A percentile compares a stretch with the other conserved stretches of the same genome.
Evolutionary conservation across 1,140 invertebrate species (phyloP).

Genomic region (Heliothis virescens): DNA sequence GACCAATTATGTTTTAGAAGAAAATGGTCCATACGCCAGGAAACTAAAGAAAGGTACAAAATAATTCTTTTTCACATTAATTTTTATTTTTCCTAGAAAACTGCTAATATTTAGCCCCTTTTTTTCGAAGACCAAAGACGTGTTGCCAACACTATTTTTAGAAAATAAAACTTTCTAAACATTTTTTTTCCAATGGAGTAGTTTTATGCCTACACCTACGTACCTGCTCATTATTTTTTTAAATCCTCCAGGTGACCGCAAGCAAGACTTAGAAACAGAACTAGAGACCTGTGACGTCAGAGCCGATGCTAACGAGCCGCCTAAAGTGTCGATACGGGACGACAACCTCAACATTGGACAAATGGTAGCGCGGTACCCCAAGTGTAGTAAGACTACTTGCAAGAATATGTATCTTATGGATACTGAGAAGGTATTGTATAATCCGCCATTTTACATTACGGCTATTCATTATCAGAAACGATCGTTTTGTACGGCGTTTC

Average conservation of each 20-base stretch:
- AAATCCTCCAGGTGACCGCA: constrained; percentile 73
- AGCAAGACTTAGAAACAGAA: constrained; percentile 85
- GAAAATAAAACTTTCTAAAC: not conserved
- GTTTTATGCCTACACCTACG: no score
- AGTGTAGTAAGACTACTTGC: constrained; percentile 88
- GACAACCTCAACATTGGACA: constrained; percentile 90
- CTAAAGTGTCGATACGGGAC: constrained; percentile 89
- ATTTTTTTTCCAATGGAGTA: no score
- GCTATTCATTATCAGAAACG: no score
- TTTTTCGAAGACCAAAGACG: not conserved
- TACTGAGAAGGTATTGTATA: constrained; percentile 81
- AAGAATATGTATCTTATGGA: constrained; percentile 94
- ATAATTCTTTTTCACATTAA: not conserved
- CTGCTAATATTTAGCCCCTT: no score
- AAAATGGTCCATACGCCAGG: constrained; percentile 89
- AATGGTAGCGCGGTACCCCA: constrained; percentile 84
- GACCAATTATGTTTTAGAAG: constrained; percentile 90
- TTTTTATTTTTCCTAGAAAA: not conserved
- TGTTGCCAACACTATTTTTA: no score
- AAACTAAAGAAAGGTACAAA: constrained; percentile 87
- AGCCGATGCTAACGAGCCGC: constrained; percentile 77
- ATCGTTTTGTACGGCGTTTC: no score
- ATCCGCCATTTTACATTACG: no score
- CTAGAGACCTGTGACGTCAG: constrained; percentile 88
- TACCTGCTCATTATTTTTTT: not conserved